Evolutionary conservation across 2,113 vertebrate genomes (phyloP), one percentile per base, ranked within the genome.

Genomic region (Holacanthus passer): DNA sequence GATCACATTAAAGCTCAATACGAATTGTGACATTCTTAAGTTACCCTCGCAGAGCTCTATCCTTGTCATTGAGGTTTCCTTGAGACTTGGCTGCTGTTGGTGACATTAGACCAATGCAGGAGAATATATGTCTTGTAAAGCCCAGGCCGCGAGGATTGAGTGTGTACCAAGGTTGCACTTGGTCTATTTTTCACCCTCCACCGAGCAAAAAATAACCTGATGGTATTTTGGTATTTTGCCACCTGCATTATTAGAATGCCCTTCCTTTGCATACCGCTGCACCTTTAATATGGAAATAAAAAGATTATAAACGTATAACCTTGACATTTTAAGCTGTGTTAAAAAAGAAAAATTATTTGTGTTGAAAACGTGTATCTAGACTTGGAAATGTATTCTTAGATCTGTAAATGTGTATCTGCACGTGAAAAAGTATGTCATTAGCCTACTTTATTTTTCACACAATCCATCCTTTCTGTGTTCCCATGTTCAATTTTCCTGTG

Each of bases 211-310:
- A 91, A 94, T 93, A 91, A 90, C 22, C 84, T 90, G 89, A 89
- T 89, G 83, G 85, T 92, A 94, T 94, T 92, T 91, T 87, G 78
- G 91, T 91, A 93, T 94, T 93, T 89, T 91, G 89, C 74, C 91
- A 92, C 93, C 91, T 90, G 87, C 73, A 78, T 86, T 91, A 87
- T 90, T 91, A 93, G 91, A 87, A 81, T 74, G 37, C 56, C 87
- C 86, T 88, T 89, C 83, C 63, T 81, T 73, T 70, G 72, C 76
- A 20, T 70, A 70, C 43, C 3, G 35, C 64, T 70, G 43, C 72
- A 87, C 80, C 81, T 87, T 75, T 87, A 47, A 90, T 81, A 39
- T 67, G 59, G 69, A 63, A 85, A 56, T 80, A 56, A 81, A n/a
- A 75, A 14, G 19, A 76, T 87, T 52, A 73, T 19, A 81, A 66